Conservation (phyloP, 2,888 invertebrate genomes). For the Minunthozetes semirufus region DNA sequence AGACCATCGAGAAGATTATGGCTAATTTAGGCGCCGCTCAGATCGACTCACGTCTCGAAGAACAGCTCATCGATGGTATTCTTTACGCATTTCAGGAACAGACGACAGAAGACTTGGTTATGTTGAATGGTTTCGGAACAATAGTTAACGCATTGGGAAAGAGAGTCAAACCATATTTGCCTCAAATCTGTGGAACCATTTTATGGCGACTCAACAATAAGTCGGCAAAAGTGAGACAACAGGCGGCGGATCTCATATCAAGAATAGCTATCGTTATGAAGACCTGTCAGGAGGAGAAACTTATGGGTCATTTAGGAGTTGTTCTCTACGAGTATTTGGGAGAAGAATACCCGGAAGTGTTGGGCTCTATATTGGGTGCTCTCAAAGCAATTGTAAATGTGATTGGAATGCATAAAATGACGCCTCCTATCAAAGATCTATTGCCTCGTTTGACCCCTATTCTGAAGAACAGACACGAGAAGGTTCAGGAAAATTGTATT, state of each 20-base stretch:
- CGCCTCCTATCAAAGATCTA: constrained; percentile 97
- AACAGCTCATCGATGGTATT: constrained; percentile 98
- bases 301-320: constrained; percentile 99
- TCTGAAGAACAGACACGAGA: constrained; percentile 73
- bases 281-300: constrained; percentile 98
- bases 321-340: constrained; percentile 98
- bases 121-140: constrained; percentile 98
- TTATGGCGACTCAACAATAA: constrained; percentile 99
- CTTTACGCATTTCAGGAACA: constrained; percentile 99
- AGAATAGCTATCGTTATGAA: constrained; percentile 99
- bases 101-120: constrained; percentile 98
- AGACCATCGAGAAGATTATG: constrained; percentile 98
- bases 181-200: constrained; percentile 99
- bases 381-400: constrained; percentile 99
- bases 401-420: constrained; percentile 99
- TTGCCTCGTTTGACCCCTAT: constrained; percentile 94
- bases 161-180: constrained; percentile 94
- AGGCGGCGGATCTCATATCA: constrained; percentile 97
- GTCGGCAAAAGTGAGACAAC: constrained; percentile 95
- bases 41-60: constrained; percentile 94
- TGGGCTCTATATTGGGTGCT: constrained; percentile 95
- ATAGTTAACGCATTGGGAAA: constrained; percentile 96
- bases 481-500: constrained; percentile 99
- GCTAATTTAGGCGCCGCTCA: constrained; percentile 95
- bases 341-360: constrained; percentile 97